Conservation (phyloP, 2,113 vertebrate species). For the Lichenostomus cassidix region DNA sequence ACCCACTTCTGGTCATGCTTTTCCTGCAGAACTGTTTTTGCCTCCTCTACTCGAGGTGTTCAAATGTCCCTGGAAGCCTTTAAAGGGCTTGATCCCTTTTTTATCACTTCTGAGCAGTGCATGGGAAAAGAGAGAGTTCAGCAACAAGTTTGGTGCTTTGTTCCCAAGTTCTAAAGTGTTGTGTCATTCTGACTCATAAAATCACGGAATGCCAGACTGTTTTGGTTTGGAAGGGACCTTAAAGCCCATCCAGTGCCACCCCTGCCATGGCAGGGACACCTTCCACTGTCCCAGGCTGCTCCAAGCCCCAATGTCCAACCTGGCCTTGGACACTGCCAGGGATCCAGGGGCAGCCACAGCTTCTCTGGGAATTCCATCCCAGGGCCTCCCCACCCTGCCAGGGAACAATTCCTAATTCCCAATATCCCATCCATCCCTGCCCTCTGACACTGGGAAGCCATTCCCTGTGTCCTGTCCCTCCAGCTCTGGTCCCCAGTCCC, state of each 20-base stretch:
- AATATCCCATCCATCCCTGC: background rate
- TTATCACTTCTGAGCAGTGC: background rate
- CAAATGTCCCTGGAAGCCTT: background rate
- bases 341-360: background rate
- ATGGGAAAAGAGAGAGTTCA: background rate
- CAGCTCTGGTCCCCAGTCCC: background rate
- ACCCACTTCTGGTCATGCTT: background rate
- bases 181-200: background rate
- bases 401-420: background rate
- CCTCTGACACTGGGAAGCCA: background rate
- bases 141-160: background rate
- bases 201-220: background rate
- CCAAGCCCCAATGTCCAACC: background rate
- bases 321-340: background rate
- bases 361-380: background rate
- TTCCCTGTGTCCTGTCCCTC: background rate
- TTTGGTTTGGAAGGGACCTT: background rate
- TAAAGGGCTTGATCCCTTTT: background rate
- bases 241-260: background rate
- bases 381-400: background rate
- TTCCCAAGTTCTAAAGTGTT: background rate
- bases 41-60: accelerated
- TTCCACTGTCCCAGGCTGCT: background rate
- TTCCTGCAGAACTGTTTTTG: background rate
- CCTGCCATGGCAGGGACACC: background rate